Conservation (phyloP, 2,888 invertebrate species). For the Didymodactylos carnosus region DNA sequence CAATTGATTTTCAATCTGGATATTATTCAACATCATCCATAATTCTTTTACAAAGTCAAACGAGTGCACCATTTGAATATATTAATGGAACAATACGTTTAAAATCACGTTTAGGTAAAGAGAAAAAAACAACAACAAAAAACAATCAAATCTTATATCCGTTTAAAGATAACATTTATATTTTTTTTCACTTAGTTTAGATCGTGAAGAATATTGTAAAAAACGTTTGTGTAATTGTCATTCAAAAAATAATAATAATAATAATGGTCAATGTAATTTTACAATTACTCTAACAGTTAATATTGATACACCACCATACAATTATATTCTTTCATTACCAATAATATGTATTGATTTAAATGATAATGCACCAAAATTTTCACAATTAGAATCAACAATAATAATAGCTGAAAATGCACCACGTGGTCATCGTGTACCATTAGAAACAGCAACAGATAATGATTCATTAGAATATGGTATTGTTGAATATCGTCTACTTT, state of each 20-base stretch:
- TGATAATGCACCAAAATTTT: background rate
- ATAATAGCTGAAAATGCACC: background rate
- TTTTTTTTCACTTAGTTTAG: too few relatives aligned
- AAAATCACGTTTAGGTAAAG: too few relatives aligned
- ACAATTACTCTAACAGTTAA: background rate
- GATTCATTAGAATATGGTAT: background rate
- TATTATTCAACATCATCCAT: too few relatives aligned
- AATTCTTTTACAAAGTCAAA: background rate
- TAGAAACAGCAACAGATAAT: background rate
- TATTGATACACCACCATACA: background rate
- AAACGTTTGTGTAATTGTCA: background rate
- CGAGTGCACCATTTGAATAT: background rate
- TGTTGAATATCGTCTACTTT: background rate
- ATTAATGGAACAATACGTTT: background rate
- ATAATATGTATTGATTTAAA: background rate
- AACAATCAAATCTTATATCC: too few relatives aligned
- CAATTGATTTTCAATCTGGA: background rate
- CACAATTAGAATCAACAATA: background rate
- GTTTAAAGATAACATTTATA: too few relatives aligned
- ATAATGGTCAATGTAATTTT: background rate
- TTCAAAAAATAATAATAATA: too few relatives aligned
- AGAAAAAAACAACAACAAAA: too few relatives aligned
- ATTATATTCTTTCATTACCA: background rate
- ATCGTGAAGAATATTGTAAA: background rate
- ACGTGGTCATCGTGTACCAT: background rate